These are phyloP conservation scores for Channallabes apus DNA, from an alignment of 2,797 vertebrate species.

Conservation along the genomic window DNA sequence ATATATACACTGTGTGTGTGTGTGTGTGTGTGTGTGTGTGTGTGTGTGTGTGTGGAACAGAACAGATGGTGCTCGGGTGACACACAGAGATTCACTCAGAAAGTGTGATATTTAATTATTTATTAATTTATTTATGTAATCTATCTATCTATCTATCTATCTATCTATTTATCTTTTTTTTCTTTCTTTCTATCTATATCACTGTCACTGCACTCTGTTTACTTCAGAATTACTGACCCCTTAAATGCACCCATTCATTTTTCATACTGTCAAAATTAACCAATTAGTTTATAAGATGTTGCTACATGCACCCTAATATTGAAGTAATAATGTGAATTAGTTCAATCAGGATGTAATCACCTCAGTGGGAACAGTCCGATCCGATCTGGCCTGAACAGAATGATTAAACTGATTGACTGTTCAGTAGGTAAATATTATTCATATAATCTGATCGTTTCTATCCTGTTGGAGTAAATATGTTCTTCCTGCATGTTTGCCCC, in stretches of 20 bases:
- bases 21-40: slow-evolving; percentile 22
- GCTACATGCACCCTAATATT: no score
- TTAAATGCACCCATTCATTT: neutral
- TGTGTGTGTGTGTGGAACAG: slow-evolving; percentile 13
- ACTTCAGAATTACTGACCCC: neutral
- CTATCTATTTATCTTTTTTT: no score
- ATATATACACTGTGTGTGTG: no score
- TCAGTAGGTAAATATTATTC: no score
- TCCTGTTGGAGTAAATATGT: no score
- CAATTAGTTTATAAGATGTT: neutral
- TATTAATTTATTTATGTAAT: neutral
- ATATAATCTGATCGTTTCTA: no score
- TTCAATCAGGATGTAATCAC: no score
- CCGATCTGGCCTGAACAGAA: no score
- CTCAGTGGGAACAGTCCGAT: no score
- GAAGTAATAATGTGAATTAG: no score
- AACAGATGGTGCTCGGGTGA: slow-evolving; percentile 21
- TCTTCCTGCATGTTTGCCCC: no score
- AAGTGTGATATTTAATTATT: slow-evolving; percentile 1
- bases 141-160: neutral
- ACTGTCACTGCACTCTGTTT: neutral
- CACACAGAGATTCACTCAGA: slow-evolving; percentile 9
- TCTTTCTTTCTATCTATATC: neutral
- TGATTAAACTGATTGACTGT: no score
- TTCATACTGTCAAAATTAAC: neutral